These are phyloP conservation scores for Rhamphomyia laevipes DNA, from an alignment of 2,888 invertebrate species.

Conservation along the genomic window DNA sequence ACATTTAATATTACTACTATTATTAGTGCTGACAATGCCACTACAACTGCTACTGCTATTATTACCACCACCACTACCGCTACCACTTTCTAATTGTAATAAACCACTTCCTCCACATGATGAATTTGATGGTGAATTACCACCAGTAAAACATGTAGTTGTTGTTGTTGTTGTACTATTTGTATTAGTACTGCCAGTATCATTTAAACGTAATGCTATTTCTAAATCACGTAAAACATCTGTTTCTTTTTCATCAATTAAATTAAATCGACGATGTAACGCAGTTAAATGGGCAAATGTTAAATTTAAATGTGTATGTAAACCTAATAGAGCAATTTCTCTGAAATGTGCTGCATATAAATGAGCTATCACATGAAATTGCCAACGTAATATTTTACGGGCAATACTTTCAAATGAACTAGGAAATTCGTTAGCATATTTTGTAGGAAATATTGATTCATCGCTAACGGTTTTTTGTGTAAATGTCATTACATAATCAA, in stretches of 20 bases:
- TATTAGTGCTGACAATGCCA: constrained; percentile 4
- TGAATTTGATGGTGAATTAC: too few species aligned
- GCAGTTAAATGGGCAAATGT: constrained; percentile 93
- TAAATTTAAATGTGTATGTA: constrained; percentile 94
- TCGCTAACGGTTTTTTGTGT: constrained; percentile 95
- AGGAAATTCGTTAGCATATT: constrained; percentile 94
- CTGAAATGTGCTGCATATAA: constrained; percentile 96
- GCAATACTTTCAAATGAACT: constrained; percentile 87
- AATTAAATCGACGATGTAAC: constrained; percentile 70
- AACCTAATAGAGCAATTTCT: constrained; percentile 82
- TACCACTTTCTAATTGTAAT: not conserved
- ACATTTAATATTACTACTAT: not conserved
- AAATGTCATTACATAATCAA: constrained; percentile 98
- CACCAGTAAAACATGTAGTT: not conserved
- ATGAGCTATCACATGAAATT: constrained; percentile 97
- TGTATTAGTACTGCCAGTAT: constrained; percentile 1
- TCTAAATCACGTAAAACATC: constrained; percentile 88
- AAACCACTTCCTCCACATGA: too few species aligned
- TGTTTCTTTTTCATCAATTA: constrained; percentile 92
- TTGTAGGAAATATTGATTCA: constrained; percentile 94
- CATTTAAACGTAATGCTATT: constrained; percentile 56
- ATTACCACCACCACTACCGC: not conserved
- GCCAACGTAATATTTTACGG: constrained; percentile 88
- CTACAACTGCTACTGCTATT: constrained; percentile 4
- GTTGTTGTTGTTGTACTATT: constrained; percentile 6